Evolutionary conservation across 2,797 vertebrate genomes (phyloP), one percentile per base, ranked within the genome.

Genomic region (Borostomias antarcticus): DNA sequence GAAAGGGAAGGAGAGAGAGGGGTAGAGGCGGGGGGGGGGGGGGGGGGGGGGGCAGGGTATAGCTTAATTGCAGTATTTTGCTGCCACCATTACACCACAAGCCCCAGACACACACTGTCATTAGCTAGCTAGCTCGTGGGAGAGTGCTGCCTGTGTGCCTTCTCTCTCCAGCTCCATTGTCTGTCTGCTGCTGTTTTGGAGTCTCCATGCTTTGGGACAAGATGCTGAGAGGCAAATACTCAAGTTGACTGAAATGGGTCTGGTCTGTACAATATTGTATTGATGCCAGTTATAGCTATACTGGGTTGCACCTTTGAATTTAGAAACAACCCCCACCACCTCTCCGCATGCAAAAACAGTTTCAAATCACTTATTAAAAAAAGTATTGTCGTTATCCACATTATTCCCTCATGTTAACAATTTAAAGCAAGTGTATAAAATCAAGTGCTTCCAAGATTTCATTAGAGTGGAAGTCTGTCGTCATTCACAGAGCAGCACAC

Each of bases 21-120:
- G 80, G 78, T 67, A 82, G 81, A 78, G n/a, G n/a, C n/a, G n/a
- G n/a, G n/a, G n/a, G n/a, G n/a, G n/a, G n/a, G n/a, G n/a, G n/a
- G n/a, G n/a, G n/a, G n/a, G n/a, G 9, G 9, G 32, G 32, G 32
- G 32, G 32, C 32, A 33, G 40, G 7, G 40, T 43, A 68, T 78
- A 76, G 74, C 86, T 86, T 90, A 88, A 90, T 89, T 88, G 86
- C 83, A 85, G 81, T 84, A 87, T 72, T 78, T 68, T 65, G 77
- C 80, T 85, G 80, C 84, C 79, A 83, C 83, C 83, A 82, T 73
- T 62, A 52, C 37, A 64, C 79, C 86, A 88, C 83, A 87, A 79
- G 82, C 77, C 77, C 69, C 29, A 77, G 69, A 54, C 80, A 74
- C 50, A 86, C 79, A 85, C 83, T 88, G 73, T 87, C 81, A 87